Percentiles rank a stretch among this genome's conserved stretches.
These are phyloP conservation scores for Catharus bicknelli DNA, from an alignment of 2,113 vertebrate species.

Conservation along the genomic window DNA sequence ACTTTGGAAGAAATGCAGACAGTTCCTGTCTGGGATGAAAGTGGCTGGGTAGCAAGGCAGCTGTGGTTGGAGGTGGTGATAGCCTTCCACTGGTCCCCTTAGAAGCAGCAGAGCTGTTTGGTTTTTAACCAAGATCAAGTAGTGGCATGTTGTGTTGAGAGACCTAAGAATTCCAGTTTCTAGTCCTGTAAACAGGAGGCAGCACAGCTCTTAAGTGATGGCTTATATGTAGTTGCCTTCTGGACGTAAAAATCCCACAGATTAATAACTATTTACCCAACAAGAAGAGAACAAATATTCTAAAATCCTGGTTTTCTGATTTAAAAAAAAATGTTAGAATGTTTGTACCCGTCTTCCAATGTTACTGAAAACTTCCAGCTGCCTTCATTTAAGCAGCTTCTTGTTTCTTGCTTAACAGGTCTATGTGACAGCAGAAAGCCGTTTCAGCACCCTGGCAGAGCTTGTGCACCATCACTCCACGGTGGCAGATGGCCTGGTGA, in stretches of 20 bases:
- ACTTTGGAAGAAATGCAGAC: background rate
- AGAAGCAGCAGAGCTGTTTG: background rate
- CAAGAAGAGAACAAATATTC: background rate
- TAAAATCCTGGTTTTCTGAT: background rate
- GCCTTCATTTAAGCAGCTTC: background rate
- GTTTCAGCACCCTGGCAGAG: conserved; percentile 94
- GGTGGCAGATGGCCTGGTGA: conserved; percentile 95
- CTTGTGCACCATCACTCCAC: conserved; percentile 98
- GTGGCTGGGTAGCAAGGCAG: background rate
- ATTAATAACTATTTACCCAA: background rate
- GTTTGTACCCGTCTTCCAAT: background rate
- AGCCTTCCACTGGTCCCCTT: background rate
- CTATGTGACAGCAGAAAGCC: conserved; percentile 96
- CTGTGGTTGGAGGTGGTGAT: background rate
- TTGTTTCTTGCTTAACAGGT: conserved; percentile 73
- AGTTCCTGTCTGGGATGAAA: background rate
- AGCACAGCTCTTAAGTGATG: background rate
- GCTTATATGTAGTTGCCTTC: background rate
- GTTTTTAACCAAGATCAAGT: background rate
- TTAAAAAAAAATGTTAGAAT: background rate
- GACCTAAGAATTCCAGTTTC: background rate
- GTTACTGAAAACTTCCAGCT: background rate
- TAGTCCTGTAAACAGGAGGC: background rate
- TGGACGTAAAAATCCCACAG: background rate
- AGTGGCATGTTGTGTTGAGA: background rate